Percentiles rank a stretch among this genome's conserved stretches.
phyloP scores from a whole-genome alignment of 2,113 vertebrate species.

The Sylvia atricapilla region DNA sequence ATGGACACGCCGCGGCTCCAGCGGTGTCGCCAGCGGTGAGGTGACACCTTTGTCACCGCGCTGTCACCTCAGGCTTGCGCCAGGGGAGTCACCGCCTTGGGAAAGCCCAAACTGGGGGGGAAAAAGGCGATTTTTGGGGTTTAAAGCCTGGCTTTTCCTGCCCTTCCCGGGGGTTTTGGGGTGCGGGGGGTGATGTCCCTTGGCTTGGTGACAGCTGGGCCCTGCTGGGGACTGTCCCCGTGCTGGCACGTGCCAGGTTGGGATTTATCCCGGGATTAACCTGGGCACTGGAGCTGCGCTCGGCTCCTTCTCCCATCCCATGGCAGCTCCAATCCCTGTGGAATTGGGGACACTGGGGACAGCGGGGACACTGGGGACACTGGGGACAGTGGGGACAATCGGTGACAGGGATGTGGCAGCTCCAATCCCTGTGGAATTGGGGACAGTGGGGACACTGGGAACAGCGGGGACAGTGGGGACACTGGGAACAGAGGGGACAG shows the following conservation, averaged over 20 bases:
- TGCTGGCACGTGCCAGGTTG: too few species aligned
- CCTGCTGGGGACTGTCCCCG: neutral
- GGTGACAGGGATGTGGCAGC: neutral
- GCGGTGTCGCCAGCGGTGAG: neutral
- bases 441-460: too few species aligned
- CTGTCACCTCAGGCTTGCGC: neutral
- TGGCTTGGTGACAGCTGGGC: neutral
- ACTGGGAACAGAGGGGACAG: too few species aligned
- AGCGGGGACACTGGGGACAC: fast-evolving
- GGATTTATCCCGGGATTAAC: neutral
- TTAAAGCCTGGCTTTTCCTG: fast-evolving
- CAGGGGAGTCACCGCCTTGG: fast-evolving
- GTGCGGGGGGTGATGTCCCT: fast-evolving
- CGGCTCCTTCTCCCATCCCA: fast-evolving
- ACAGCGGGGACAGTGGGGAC: too few species aligned
- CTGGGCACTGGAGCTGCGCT: neutral
- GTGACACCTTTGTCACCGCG: neutral
- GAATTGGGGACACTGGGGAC: neutral
- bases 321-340: neutral
- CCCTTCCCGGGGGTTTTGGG: fast-evolving
- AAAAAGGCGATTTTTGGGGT: fast-evolving
- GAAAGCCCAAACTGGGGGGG: neutral
- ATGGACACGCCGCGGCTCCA: fast-evolving
- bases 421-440: too few species aligned
- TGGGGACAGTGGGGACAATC: fast-evolving